Percentiles rank a stretch among this genome's conserved stretches.
Conservation (phyloP, 2,113 vertebrate genomes). For the Nematolebias whitei region DNA sequence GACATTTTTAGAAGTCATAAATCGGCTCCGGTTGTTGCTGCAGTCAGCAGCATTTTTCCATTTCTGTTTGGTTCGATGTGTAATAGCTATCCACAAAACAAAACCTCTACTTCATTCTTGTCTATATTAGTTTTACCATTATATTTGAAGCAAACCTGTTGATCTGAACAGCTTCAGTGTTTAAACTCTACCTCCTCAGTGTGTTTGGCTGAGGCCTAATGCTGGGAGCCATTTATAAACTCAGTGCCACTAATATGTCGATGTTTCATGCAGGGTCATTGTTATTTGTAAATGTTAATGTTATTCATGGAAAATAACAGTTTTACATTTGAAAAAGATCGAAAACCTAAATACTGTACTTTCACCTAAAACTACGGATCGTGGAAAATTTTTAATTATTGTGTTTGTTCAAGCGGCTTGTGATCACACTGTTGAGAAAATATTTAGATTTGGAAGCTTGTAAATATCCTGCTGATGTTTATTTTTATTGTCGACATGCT, state of each 20-base stretch:
- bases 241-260: neutral
- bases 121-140: constrained; percentile 6
- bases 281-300: neutral
- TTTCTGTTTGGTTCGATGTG: constrained; percentile 14
- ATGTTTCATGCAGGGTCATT: neutral
- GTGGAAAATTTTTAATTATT: too few relatives aligned
- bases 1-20: constrained; percentile 29
- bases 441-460: too few relatives aligned
- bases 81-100: neutral
- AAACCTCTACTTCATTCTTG: constrained; percentile 20
- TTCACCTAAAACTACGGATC: neutral
- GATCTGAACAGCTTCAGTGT: constrained; percentile 26
- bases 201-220: constrained; percentile 10
- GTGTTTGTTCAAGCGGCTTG: too few relatives aligned
- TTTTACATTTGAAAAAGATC: neutral
- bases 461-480: too few relatives aligned
- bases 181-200: constrained; percentile 15
- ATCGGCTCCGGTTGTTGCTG: neutral
- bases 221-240: neutral
- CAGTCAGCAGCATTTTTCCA: constrained; percentile 13
- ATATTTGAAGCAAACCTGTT: constrained; percentile 28
- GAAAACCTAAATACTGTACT: neutral
- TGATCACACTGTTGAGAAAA: too few relatives aligned
- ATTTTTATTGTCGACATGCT: too few relatives aligned
- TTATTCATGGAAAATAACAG: neutral